A percentile compares a stretch with the other conserved stretches of the same genome.
Conservation (phyloP, 2,888 invertebrate genomes). For the Cheilosia soror region DNA sequence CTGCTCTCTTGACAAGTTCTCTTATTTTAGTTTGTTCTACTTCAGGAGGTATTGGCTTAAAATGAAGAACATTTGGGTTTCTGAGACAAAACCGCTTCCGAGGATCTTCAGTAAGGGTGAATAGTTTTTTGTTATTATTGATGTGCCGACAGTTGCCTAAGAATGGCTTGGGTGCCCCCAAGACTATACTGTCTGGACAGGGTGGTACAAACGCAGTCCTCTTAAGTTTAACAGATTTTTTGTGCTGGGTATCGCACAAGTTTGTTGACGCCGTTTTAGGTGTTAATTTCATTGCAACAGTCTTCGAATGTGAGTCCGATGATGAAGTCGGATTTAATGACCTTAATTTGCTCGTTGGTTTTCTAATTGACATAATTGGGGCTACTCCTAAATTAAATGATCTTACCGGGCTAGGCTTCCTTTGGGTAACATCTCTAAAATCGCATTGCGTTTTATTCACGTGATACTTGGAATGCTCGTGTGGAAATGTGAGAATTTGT, state of each 20-base stretch:
- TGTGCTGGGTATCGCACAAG: conserved; percentile 18
- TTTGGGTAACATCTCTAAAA: background rate
- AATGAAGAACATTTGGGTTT: conserved; percentile 79
- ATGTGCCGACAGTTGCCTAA: conserved; percentile 79
- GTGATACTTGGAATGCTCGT: background rate
- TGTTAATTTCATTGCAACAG: background rate
- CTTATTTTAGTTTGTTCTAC: conserved; percentile 77
- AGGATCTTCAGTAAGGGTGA: conserved; percentile 82
- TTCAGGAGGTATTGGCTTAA: conserved; percentile 76
- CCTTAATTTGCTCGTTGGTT: background rate
- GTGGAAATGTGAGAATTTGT: conserved; percentile 41
- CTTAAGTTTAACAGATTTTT: background rate
- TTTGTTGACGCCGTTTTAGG: conserved; percentile 4
- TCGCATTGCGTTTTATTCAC: conserved; percentile 4
- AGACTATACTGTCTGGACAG: conserved; percentile 79
- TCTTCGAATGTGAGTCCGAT: background rate
- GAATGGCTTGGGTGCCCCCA: conserved; percentile 77
- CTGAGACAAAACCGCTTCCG: conserved; percentile 80
- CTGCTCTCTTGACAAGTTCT: conserved; percentile 80
- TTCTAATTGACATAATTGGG: conserved; percentile 7
- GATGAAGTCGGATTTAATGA: conserved; percentile 1
- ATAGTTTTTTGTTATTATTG: conserved; percentile 77
- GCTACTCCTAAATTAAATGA: conserved; percentile 11
- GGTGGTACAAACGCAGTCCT: conserved; percentile 77
- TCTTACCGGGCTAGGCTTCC: background rate